Conservation (phyloP, 2,888 invertebrate genomes). For the Cenopis cana region DNA sequence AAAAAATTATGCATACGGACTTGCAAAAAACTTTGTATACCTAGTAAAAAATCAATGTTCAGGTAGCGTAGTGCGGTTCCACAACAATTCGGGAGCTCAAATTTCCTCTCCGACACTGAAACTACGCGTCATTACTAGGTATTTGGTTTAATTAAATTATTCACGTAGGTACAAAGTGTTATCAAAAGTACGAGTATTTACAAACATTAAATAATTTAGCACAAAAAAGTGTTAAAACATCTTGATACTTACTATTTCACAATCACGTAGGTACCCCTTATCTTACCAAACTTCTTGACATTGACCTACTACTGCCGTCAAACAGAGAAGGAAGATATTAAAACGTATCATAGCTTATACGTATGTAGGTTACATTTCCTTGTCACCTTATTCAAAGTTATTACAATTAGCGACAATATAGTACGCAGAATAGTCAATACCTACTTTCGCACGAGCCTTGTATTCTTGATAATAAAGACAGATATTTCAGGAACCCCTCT, state of each 20-base stretch:
- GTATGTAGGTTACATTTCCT: neutral
- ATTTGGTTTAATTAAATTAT: too few relatives aligned
- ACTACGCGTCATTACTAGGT: too few relatives aligned
- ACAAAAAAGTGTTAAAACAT: constrained; percentile 3
- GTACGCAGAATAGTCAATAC: too few relatives aligned
- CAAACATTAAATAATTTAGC: constrained; percentile 18
- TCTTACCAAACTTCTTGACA: constrained; percentile 38
- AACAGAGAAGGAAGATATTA: neutral
- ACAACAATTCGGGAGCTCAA: too few relatives aligned
- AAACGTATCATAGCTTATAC: too few relatives aligned
- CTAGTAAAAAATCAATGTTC: too few relatives aligned
- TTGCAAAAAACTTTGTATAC: too few relatives aligned
- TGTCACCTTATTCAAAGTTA: neutral
- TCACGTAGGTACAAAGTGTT: neutral
- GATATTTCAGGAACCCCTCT: neutral
- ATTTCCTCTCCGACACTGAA: too few relatives aligned
- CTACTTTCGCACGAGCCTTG: neutral
- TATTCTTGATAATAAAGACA: neutral
- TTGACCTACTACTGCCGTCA: constrained; percentile 33
- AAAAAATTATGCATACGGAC: too few relatives aligned
- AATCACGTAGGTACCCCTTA: constrained; percentile 16
- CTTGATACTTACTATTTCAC: neutral
- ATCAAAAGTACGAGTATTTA: neutral
- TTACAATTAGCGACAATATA: neutral
- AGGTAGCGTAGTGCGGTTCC: too few relatives aligned